Conservation (phyloP, 2,888 invertebrate genomes). For the Smittia sp. region DNA sequence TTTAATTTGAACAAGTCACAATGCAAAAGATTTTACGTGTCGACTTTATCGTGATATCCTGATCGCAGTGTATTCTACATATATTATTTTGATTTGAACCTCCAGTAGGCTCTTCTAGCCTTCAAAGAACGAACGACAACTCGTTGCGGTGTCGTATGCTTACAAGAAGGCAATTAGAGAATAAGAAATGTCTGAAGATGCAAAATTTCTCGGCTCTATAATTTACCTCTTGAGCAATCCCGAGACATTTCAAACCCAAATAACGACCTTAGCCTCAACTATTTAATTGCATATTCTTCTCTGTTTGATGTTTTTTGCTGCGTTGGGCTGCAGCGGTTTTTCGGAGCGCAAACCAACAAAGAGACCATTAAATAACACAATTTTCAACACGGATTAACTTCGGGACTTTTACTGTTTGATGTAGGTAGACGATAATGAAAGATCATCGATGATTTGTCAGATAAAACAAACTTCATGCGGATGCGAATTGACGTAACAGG, state of each 20-base stretch:
- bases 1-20: too few species aligned
- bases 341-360: background rate
- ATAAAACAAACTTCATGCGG: background rate
- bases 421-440: background rate
- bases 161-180: too few species aligned
- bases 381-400: constrained; percentile 20
- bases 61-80: too few species aligned
- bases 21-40: too few species aligned
- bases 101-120: too few species aligned
- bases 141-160: too few species aligned
- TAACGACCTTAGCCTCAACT: constrained; percentile 15
- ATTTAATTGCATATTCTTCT: constrained; percentile 7
- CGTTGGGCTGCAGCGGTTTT: background rate
- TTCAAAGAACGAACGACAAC: too few species aligned
- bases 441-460: background rate
- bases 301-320: background rate
- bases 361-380: constrained; percentile 18
- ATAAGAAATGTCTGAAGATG: too few species aligned
- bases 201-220: background rate
- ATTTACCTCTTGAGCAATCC: background rate
- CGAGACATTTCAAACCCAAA: background rate
- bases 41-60: too few species aligned
- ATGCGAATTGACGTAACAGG: too few species aligned
- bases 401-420: background rate
- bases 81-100: too few species aligned